Evolutionary conservation across 2,113 vertebrate genomes (phyloP), one percentile per base, ranked within the genome.

Genomic region (Scartelaos histophorus): DNA sequence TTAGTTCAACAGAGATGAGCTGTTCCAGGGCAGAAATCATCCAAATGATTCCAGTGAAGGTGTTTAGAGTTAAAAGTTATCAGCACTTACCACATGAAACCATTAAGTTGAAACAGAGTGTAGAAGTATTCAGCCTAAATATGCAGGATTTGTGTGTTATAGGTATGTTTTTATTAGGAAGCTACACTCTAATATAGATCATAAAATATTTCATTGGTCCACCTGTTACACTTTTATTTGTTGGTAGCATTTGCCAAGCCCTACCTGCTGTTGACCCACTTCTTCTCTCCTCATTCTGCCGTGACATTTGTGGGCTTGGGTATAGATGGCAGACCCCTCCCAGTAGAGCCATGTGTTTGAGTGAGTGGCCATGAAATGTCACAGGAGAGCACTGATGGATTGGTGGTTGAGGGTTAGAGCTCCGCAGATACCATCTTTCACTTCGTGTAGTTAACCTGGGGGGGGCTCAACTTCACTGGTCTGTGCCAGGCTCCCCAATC

Each of bases 321-420:
- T 85, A 73, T 76, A 51, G 87, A 84, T 82, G 65, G 73, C 78
- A 67, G 78, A 69, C 51, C 38, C 38, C 68, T 85, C 70, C 74
- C 73, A 64, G 62, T 82, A 86, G 82, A 85, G 76, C 82, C 57
- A 64, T 83, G 67, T 81, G 69, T 85, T 70, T 80, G 82, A 87
- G 74, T 85, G 87, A 85, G 57, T 86, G 87, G 75, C 87, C 82
- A 85, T 83, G 81, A 88, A 88, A 86, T 85, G 87, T 87, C 81
- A 75, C 81, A 73, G 58, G 72, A 78, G 68, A 73, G 69, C 70
- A 76, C 73, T 85, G 86, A 85, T 87, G 82, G 82, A 89, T 83
- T 64, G 80, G 76, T 78, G 81, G 81, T 80, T 70, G 68, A 85
- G 78, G 66, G 74, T 82, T 79, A 71, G 70, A 83, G 80, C 71